Evolutionary conservation across 2,888 invertebrate species (phyloP).

Genomic region (Xiphydria camelus): DNA sequence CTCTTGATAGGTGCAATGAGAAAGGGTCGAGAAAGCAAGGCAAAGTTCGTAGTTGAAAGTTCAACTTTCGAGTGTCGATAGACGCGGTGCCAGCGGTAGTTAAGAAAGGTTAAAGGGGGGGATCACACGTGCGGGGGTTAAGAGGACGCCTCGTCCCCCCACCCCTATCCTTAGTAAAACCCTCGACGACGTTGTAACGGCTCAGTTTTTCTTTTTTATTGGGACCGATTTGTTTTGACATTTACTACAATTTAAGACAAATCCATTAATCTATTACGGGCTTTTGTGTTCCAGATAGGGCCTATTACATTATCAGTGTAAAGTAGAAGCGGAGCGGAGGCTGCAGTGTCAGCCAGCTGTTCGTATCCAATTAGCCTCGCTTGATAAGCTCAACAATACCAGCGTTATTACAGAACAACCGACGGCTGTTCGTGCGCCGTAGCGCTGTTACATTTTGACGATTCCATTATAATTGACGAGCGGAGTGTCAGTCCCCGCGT

Average conservation of each 20-base stretch:
- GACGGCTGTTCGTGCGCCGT: constrained; percentile 38
- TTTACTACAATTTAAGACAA: constrained; percentile 45
- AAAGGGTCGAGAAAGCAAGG: too few relatives aligned
- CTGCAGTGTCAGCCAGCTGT: constrained; percentile 50
- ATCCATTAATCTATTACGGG: constrained; percentile 50
- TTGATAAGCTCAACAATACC: constrained; percentile 57
- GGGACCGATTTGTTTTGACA: constrained; percentile 42
- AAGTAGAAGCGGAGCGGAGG: constrained; percentile 40
- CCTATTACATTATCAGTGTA: constrained; percentile 54
- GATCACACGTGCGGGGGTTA: not conserved
- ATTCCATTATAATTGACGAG: too few relatives aligned
- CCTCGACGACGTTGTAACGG: not conserved
- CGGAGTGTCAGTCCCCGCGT: too few relatives aligned
- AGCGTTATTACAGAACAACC: constrained; percentile 53
- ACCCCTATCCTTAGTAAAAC: not conserved
- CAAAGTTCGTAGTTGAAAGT: too few relatives aligned
- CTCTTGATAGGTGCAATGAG: too few relatives aligned
- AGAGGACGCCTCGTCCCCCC: too few relatives aligned
- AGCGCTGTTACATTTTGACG: constrained; percentile 46
- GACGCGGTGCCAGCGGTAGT: not conserved
- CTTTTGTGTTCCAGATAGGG: constrained; percentile 52
- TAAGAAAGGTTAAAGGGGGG: constrained; percentile 1
- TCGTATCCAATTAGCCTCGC: constrained; percentile 56
- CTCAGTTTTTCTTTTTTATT: not conserved
- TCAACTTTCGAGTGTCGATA: too few relatives aligned